A percentile compares a stretch with the other conserved stretches of the same genome.
Conservation (phyloP, 1,140 invertebrate species). For the Aphis gossypii region DNA sequence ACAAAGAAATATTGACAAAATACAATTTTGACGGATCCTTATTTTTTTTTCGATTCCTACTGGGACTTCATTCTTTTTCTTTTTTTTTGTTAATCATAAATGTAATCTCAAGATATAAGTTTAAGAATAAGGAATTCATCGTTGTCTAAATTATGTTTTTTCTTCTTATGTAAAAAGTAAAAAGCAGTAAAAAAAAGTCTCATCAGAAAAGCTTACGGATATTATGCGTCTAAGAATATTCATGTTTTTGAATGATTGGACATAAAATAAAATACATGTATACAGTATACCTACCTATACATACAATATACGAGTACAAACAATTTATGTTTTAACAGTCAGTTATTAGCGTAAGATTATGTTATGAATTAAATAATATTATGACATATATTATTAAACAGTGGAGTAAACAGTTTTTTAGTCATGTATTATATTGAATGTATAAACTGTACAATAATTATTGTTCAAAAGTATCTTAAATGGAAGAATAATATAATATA, state of each 20-base stretch:
- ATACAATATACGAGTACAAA: background rate
- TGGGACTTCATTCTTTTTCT: background rate
- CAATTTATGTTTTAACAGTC: background rate
- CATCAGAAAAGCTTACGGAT: background rate
- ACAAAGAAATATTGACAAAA: constrained; percentile 8
- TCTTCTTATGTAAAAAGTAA: background rate
- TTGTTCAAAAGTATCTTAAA: background rate
- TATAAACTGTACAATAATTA: background rate
- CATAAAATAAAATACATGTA: background rate
- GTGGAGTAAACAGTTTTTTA: background rate
- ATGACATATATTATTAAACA: background rate
- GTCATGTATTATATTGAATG: background rate
- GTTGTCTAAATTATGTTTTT: background rate
- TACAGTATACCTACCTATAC: background rate
- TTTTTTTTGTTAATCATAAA: background rate
- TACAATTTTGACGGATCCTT: background rate
- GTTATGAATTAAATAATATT: background rate
- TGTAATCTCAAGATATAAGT: background rate
- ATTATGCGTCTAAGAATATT: background rate
- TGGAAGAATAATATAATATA: background rate
- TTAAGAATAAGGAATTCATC: background rate
- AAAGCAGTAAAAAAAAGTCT: background rate
- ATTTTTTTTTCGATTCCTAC: background rate
- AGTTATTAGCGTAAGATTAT: background rate
- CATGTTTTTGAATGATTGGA: background rate